These are phyloP conservation scores for Xestia rhomboidea DNA, from an alignment of 2,888 invertebrate genomes.

Conservation along the genomic window DNA sequence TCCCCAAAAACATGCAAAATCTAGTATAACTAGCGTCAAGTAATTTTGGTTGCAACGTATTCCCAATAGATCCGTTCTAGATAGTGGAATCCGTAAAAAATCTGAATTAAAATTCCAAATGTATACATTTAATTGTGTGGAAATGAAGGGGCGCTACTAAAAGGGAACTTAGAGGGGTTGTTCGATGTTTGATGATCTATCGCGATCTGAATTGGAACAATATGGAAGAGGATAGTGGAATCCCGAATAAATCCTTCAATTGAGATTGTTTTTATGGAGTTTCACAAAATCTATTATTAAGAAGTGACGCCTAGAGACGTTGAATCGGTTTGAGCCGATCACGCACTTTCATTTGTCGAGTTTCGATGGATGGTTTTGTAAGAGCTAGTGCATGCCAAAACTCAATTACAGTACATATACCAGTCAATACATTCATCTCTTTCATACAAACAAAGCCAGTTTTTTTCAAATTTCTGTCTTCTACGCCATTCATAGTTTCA, in stretches of 20 bases:
- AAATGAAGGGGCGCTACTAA: slow-evolving; percentile 20
- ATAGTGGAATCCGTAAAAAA: slow-evolving; percentile 12
- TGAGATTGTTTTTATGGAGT: neutral
- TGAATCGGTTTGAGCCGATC: neutral
- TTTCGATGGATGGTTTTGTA: neutral
- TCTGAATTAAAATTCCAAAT: slow-evolving; percentile 5
- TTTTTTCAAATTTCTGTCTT: neutral
- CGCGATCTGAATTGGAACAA: neutral
- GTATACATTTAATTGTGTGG: slow-evolving; percentile 16
- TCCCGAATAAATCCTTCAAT: neutral
- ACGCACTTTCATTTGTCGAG: neutral
- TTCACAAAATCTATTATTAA: neutral
- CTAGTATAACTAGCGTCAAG: neutral
- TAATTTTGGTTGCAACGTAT: neutral
- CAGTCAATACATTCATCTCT: neutral
- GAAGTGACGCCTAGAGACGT: neutral
- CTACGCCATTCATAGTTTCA: neutral
- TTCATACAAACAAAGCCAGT: neutral
- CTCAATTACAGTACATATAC: neutral
- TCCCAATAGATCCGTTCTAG: neutral
- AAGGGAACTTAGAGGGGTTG: slow-evolving; percentile 13
- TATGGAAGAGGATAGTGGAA: slow-evolving; percentile 7
- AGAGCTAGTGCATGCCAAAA: neutral
- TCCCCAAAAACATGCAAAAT: neutral
- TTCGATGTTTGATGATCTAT: slow-evolving; percentile 11